phyloP scores from a whole-genome alignment of 2,113 vertebrate genomes.

The Aplodontia rufa region DNA sequence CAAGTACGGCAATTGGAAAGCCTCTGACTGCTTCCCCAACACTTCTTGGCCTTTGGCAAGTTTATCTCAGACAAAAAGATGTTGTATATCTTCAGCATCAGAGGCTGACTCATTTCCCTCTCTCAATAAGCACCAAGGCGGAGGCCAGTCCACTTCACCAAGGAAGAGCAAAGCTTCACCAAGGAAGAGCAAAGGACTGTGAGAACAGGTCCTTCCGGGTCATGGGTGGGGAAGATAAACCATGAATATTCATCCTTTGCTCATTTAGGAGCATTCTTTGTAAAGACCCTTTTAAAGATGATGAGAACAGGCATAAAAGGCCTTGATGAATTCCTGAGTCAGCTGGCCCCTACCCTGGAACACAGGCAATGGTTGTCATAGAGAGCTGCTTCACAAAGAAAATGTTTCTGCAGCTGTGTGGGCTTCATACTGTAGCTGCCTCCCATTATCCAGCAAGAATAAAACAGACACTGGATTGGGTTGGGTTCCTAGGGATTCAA shows the following conservation, averaged over 20 bases:
- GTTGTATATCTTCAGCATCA: background rate
- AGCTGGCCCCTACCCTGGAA: slow-evolving; percentile 58
- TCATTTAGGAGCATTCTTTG: slow-evolving; percentile 33
- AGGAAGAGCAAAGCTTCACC: background rate
- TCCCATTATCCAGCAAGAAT: background rate
- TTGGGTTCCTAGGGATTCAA: background rate
- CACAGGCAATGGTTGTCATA: slow-evolving; percentile 51
- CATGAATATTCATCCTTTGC: slow-evolving; percentile 61
- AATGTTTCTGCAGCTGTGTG: slow-evolving; percentile 53
- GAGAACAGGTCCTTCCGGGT: background rate
- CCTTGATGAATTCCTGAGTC: slow-evolving; percentile 68
- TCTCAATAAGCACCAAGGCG: background rate
- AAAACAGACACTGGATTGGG: background rate
- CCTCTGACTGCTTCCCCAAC: background rate
- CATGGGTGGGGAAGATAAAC: fast-evolving
- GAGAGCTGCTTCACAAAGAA: slow-evolving; percentile 49
- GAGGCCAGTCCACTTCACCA: background rate
- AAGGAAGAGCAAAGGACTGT: background rate
- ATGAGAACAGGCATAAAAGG: slow-evolving; percentile 51
- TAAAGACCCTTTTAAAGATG: slow-evolving; percentile 57
- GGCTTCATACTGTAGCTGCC: background rate
- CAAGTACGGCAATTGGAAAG: background rate
- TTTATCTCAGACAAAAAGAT: background rate
- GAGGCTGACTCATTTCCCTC: slow-evolving; percentile 26
- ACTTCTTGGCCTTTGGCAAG: background rate